phyloP scores from a whole-genome alignment of 2,113 vertebrate genomes.

The Macrotus californicus region DNA sequence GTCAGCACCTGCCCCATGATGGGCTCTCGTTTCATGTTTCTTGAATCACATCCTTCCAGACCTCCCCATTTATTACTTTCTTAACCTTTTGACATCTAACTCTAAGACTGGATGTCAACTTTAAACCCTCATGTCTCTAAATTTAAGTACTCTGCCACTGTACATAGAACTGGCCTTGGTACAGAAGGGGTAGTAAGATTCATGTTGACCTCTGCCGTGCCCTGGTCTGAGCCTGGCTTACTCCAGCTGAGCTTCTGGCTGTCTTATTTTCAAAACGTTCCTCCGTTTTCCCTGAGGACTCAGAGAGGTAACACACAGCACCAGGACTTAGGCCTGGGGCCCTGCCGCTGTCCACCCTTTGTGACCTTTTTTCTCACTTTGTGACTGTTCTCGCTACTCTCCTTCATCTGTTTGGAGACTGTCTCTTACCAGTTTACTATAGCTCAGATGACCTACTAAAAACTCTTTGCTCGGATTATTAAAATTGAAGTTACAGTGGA shows the following conservation, averaged over 20 bases:
- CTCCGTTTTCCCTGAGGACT: neutral
- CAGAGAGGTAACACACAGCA: neutral
- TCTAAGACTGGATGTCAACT: neutral
- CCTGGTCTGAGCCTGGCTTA: neutral
- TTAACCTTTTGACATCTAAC: neutral
- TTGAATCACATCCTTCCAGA: neutral
- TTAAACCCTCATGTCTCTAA: neutral
- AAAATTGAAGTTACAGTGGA: neutral
- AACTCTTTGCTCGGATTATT: neutral
- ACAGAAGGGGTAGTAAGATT: neutral
- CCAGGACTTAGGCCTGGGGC: neutral
- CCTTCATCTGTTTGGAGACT: neutral
- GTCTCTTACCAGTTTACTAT: neutral
- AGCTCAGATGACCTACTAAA: neutral
- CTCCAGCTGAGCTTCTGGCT: neutral
- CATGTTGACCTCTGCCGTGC: neutral
- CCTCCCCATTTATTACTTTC: neutral
- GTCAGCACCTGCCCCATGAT: neutral
- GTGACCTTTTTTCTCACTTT: neutral
- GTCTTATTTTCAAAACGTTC: neutral
- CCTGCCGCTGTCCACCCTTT: neutral
- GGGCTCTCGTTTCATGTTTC: neutral
- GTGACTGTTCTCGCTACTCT: neutral
- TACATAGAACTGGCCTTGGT: neutral
- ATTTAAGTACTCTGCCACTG: neutral